phyloP scores from a whole-genome alignment of 23 tunicate genomes.

The Trididemnum clinides region DNA sequence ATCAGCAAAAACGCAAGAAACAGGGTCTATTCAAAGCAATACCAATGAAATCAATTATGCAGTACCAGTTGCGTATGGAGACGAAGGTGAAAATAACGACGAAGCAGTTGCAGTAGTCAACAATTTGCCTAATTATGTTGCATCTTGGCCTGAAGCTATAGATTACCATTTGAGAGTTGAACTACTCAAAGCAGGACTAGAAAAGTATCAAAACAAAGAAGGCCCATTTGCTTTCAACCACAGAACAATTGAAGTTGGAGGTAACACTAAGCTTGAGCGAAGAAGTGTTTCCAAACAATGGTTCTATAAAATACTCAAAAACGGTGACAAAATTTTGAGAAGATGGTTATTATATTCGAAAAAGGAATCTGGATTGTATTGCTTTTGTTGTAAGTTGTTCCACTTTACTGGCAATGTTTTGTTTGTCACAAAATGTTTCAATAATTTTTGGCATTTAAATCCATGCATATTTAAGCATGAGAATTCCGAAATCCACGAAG shows the following conservation, averaged over 20 bases:
- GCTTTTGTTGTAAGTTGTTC: conserved; percentile 47
- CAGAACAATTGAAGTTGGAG: conserved; percentile 46
- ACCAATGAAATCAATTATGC: conserved; percentile 30
- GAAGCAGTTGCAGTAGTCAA: conserved; percentile 51
- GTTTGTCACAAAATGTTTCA: conserved; percentile 57
- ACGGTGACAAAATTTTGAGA: conserved; percentile 65
- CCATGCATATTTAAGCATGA: conserved; percentile 41
- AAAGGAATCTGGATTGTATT: conserved; percentile 47
- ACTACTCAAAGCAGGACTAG: conserved; percentile 55
- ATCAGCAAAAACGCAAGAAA: conserved; percentile 20
- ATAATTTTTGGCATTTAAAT: conserved; percentile 48
- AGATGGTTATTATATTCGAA: conserved; percentile 50
- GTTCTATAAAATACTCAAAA: conserved; percentile 48
- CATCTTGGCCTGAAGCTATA: conserved; percentile 50
- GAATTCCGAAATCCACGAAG: conserved; percentile 56
- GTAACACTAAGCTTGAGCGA: conserved; percentile 47
- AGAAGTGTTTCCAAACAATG: conserved; percentile 48
- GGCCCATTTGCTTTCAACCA: conserved; percentile 46
- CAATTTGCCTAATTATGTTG: conserved; percentile 46
- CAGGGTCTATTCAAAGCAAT: conserved; percentile 19
- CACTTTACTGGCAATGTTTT: conserved; percentile 48
- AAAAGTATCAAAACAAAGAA: conserved; percentile 46
- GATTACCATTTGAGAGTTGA: conserved; percentile 46
- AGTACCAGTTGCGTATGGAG: conserved; percentile 27
- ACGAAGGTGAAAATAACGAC: conserved; percentile 52